phyloP scores from a whole-genome alignment of 2,888 invertebrate species.

The Mesorhabditis belari region DNA sequence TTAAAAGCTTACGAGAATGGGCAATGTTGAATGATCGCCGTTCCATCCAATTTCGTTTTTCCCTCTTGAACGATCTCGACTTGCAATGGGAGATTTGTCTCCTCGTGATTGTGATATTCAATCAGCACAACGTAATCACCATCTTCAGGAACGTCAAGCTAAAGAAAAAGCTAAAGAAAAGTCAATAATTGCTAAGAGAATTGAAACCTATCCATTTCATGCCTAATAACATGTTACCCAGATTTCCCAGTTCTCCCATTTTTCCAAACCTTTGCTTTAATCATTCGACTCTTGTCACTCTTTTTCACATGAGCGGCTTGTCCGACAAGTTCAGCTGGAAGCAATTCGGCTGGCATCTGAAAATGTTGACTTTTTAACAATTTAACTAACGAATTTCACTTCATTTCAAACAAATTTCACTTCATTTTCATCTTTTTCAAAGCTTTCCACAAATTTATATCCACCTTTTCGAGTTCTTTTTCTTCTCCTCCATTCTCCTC shows the following conservation, averaged over 20 bases:
- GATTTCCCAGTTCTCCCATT: no score
- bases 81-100: constrained; percentile 54
- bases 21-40: constrained; percentile 72
- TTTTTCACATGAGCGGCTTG: constrained; percentile 26
- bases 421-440: no score
- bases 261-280: constrained; percentile 8
- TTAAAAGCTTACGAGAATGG: constrained; percentile 60
- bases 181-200: background rate
- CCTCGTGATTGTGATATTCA: constrained; percentile 73
- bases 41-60: constrained; percentile 58
- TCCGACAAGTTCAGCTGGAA: constrained; percentile 33
- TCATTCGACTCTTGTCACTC: constrained; percentile 15
- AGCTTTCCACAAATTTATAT: background rate
- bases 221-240: background rate
- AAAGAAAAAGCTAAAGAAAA: constrained; percentile 42
- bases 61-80: constrained; percentile 36
- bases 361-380: background rate
- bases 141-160: constrained; percentile 69
- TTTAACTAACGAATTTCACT: background rate
- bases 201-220: background rate
- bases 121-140: constrained; percentile 76
- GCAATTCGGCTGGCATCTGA: constrained; percentile 31
- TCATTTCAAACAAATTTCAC: no score
- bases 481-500: constrained; percentile 17
- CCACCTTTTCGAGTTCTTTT: constrained; percentile 8